phyloP scores from a whole-genome alignment of 2,113 vertebrate species.

The Antigone vipio region DNA sequence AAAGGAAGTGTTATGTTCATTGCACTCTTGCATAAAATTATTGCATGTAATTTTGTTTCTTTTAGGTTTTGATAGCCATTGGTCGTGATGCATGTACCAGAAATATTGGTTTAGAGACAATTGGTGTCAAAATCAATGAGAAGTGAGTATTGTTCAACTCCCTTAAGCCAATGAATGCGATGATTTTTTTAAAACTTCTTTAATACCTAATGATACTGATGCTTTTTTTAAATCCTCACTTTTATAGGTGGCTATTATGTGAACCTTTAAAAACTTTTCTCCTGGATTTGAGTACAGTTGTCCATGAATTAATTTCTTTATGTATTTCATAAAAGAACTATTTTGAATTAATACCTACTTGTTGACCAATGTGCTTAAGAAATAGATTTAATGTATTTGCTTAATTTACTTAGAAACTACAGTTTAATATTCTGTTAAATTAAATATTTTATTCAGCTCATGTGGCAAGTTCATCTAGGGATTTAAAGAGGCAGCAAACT shows the following conservation, averaged over 20 bases:
- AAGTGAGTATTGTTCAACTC: slow-evolving; percentile 77
- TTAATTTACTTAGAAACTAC: not conserved
- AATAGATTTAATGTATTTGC: not conserved
- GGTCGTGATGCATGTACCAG: slow-evolving; percentile 92
- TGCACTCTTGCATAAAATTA: not conserved
- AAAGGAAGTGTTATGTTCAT: not conserved
- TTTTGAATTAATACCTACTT: not conserved
- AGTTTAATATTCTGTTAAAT: not conserved
- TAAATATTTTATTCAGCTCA: not conserved
- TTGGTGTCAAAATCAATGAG: slow-evolving; percentile 86
- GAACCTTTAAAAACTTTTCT: not conserved
- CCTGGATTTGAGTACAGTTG: not conserved
- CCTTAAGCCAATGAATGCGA: not conserved
- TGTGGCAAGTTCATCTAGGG: not conserved
- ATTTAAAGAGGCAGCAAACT: not conserved
- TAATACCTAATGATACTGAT: not conserved
- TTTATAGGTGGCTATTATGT: not conserved
- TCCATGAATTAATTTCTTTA: not conserved
- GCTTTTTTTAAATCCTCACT: not conserved
- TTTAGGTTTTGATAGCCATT: slow-evolving; percentile 90
- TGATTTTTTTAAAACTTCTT: not conserved
- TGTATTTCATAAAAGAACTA: not conserved
- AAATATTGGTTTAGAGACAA: slow-evolving; percentile 87
- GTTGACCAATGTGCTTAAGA: not conserved
- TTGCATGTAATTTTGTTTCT: not conserved